phyloP scores from a whole-genome alignment of 2,113 vertebrate genomes.

The Deroptyus accipitrinus region DNA sequence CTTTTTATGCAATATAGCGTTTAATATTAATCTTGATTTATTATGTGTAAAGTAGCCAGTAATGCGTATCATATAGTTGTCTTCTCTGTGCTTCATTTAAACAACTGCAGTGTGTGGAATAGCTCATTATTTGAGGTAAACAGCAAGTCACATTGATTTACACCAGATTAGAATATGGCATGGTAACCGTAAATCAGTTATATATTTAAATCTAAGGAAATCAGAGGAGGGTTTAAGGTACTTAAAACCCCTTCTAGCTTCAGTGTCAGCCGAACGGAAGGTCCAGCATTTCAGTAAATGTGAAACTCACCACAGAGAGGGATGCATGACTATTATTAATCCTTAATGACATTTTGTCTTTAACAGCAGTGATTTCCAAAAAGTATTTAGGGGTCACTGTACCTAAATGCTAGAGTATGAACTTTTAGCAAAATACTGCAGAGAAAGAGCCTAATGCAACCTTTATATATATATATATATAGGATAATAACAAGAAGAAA shows the following conservation, averaged over 20 bases:
- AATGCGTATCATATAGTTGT: neutral
- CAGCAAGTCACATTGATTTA: slow-evolving; percentile 12
- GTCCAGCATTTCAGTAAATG: neutral
- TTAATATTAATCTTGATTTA: slow-evolving; percentile 33
- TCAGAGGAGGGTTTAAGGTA: neutral
- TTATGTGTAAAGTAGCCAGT: neutral
- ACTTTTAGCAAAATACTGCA: neutral
- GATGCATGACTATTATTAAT: neutral
- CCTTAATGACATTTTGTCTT: neutral
- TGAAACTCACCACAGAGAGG: neutral
- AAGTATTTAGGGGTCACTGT: neutral
- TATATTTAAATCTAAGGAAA: neutral
- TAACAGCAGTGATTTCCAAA: neutral
- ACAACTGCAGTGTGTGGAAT: neutral
- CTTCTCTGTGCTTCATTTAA: neutral
- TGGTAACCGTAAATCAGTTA: neutral
- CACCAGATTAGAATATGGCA: neutral
- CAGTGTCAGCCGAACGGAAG: neutral
- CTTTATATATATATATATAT: neutral
- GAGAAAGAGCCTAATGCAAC: neutral
- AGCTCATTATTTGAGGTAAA: slow-evolving; percentile 8
- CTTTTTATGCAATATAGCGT: neutral
- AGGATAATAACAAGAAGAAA: neutral
- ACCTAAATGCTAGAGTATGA: neutral
- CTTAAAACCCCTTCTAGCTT: neutral